These are phyloP conservation scores for Ophiothrix spiculata DNA, from an alignment of 35 echinoderm and acorn worm species.

Conservation along the genomic window DNA sequence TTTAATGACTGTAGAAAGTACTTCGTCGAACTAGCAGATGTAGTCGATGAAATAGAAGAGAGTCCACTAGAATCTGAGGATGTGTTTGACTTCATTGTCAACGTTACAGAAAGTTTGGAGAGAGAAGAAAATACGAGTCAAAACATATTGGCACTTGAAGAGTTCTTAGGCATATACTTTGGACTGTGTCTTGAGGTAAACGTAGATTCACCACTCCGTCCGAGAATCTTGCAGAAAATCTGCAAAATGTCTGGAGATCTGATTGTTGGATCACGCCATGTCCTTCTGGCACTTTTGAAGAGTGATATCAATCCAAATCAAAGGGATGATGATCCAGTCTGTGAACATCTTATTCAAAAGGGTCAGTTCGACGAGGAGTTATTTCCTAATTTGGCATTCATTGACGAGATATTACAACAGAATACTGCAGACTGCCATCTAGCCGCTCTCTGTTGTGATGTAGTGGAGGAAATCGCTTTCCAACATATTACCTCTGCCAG, in stretches of 20 bases:
- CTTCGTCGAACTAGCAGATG: background rate
- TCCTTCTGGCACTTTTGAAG: background rate
- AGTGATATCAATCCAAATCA: slow-evolving; percentile 17
- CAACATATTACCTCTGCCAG: background rate
- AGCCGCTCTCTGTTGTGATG: slow-evolving; percentile 22
- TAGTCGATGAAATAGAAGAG: background rate
- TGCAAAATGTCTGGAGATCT: background rate
- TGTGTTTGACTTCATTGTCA: background rate
- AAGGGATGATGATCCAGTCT: background rate
- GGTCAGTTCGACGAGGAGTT: background rate
- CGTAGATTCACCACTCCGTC: slow-evolving; percentile 10
- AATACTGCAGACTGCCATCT: background rate
- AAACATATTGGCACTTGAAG: background rate
- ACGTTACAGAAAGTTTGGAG: background rate
- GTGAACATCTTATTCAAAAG: background rate
- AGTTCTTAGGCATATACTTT: slow-evolving; percentile 25
- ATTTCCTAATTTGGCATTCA: slow-evolving; percentile 1
- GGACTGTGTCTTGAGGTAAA: slow-evolving; percentile 19
- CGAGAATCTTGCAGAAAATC: background rate
- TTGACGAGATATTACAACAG: background rate
- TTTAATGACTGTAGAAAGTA: background rate
- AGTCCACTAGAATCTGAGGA: background rate
- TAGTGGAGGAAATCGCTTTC: slow-evolving; percentile 23
- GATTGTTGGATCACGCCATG: background rate
- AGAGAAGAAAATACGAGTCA: background rate